Percentiles rank a stretch among this genome's conserved stretches.
These are phyloP conservation scores for Egretta garzetta DNA, from an alignment of 2,113 vertebrate species.

Conservation along the genomic window DNA sequence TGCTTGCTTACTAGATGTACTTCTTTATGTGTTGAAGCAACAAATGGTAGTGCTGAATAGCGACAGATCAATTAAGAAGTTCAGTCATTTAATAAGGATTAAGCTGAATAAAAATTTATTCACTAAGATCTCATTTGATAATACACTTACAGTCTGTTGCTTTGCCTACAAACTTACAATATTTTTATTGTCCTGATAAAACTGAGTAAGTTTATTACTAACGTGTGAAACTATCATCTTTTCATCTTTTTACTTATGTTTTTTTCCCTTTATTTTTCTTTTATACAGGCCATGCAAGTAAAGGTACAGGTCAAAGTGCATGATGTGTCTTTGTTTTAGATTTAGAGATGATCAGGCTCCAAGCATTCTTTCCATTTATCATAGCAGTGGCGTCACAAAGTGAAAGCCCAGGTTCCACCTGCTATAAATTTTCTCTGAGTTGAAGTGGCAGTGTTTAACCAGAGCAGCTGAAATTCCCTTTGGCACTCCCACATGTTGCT, in stretches of 20 bases:
- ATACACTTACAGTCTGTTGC: background rate
- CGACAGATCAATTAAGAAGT: background rate
- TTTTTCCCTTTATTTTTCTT: slow-evolving; percentile 80
- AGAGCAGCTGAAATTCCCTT: background rate
- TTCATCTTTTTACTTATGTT: slow-evolving; percentile 73
- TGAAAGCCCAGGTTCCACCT: background rate
- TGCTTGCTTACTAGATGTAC: background rate
- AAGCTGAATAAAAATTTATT: background rate
- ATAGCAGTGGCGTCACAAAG: slow-evolving; percentile 77
- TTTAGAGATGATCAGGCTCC: slow-evolving; percentile 72
- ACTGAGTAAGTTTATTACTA: slow-evolving; percentile 35
- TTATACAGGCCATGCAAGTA: slow-evolving; percentile 88
- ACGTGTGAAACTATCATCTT: slow-evolving; percentile 33
- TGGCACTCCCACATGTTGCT: background rate
- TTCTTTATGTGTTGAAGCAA: background rate
- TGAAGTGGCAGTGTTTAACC: background rate
- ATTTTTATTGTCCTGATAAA: slow-evolving; percentile 19
- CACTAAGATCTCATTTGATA: background rate
- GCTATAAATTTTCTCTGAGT: background rate
- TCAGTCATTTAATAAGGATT: background rate
- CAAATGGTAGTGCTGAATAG: background rate
- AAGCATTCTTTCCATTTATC: slow-evolving; percentile 68
- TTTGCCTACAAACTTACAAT: background rate
- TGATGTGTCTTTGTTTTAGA: slow-evolving; percentile 81
- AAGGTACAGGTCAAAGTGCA: slow-evolving; percentile 90